Base-by-base conservation (phyloP, 2,888 invertebrate species). In the Boloria euphrosyne region DNA sequence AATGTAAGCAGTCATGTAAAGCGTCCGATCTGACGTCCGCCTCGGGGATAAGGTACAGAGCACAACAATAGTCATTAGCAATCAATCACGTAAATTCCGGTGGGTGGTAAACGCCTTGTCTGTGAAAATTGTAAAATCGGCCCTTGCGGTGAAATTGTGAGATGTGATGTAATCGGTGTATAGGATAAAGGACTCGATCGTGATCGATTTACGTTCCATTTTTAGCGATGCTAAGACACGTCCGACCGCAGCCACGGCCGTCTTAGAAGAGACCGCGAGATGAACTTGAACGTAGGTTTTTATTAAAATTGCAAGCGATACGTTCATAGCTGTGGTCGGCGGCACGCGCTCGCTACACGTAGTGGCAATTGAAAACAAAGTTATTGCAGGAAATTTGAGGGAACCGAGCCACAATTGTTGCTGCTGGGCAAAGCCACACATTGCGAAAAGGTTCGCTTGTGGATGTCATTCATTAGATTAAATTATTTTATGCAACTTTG, bases 21-120 rank as follows among this genome's bases (percentile, higher is more conserved):
- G 67, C 68, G 73, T 73, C 71, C 66, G 70, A 71, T 72, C 68
- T 71, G 65, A 65, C 68, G 75, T 75, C 73, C 65, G 83, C 85
- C 84, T 71, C 76, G 70, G 79, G 87, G 79, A 76, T 86, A 82
- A 46, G 46, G 27, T 57, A 82, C 80, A 83, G 81, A 80, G 80
- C 77, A 43, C 86, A 89, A 89, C 87, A 85, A 89, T 87, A 83
- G 85, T 85, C 82, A 87, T 89, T 89, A 85, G 86, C 88, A 88
- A 89, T 90, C 90, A 89, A 90, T 90, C 87, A 83, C 78, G 77
- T 76, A 74, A 76, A 80, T 78, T 83, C 76, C 76, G 74, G 83
- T 84, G 83, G 84, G 85, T 81, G 85, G 82, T 62, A 50, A 68
- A 68, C 70, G 67, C 79, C 79, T 62, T 54, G 66, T 76, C 78